phyloP scores from a whole-genome alignment of 1,140 invertebrate species.

The Drosophila sp. region DNA sequence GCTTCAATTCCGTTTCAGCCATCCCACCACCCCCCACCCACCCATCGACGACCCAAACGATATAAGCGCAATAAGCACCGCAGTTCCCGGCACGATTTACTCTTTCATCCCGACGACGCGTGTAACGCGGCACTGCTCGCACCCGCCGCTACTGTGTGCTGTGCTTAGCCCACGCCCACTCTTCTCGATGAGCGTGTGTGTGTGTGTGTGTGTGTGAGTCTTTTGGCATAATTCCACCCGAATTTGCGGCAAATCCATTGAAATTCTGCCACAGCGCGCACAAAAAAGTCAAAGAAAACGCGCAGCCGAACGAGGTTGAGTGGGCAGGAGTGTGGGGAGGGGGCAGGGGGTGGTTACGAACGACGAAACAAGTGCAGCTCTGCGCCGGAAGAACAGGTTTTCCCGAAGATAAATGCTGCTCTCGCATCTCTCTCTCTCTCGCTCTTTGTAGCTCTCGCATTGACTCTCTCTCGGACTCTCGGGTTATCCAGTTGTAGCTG shows the following conservation, averaged over 20 bases:
- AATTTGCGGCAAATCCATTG: slow-evolving; percentile 80
- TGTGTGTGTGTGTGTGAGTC: slow-evolving; percentile 39
- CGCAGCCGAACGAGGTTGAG: slow-evolving; percentile 55
- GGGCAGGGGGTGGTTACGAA: slow-evolving; percentile 4
- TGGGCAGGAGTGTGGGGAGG: background rate
- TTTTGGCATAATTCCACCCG: slow-evolving; percentile 76
- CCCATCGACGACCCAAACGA: slow-evolving; percentile 35
- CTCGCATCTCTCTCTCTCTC: slow-evolving; percentile 33
- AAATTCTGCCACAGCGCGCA: slow-evolving; percentile 73
- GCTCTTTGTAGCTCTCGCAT: background rate
- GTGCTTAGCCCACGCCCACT: slow-evolving; percentile 70
- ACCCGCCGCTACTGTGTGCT: slow-evolving; percentile 26
- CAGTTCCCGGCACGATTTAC: slow-evolving; percentile 61
- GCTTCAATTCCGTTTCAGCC: slow-evolving; percentile 30
- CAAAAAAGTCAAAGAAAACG: slow-evolving; percentile 76
- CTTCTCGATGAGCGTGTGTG: slow-evolving; percentile 50
- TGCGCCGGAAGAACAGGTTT: slow-evolving; percentile 79
- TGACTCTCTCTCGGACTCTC: slow-evolving; percentile 35
- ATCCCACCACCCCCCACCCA: slow-evolving; percentile 1
- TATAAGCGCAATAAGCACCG: slow-evolving; percentile 65
- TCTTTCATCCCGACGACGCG: slow-evolving; percentile 65
- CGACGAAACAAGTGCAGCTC: slow-evolving; percentile 72
- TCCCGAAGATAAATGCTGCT: slow-evolving; percentile 29
- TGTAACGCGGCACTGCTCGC: slow-evolving; percentile 56
- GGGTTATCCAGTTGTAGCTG: slow-evolving; percentile 27